Evolutionary conservation across 2,113 vertebrate genomes (phyloP), one percentile per base, ranked within the genome.

Genomic region (Platichthys stellatus): DNA sequence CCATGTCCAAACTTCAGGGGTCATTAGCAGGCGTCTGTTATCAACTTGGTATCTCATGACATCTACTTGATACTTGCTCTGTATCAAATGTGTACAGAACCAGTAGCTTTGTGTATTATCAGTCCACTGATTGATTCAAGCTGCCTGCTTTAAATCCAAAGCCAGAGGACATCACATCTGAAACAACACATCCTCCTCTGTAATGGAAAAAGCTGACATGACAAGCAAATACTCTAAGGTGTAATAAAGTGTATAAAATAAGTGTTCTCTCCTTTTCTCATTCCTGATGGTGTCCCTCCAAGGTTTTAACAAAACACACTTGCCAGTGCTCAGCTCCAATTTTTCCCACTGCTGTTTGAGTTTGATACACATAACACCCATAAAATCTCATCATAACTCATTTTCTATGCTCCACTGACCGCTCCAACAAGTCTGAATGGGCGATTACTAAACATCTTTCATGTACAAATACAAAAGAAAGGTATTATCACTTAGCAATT

Each of bases 181-280:
- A 31, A 31, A 31, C 31, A 31, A 31, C 31, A 31, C 31, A 31
- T 6, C 31, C 31, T 7, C 31, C 31, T 70, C 43, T 70, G 23
- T 58, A 63, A 56, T 12, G 4, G n/a, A 51, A 69, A 63, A 72
- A 38, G 15, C 56, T 67, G 61, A 80, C 13, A 63, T 60, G 73
- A 77, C 76, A 74, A 57, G 31, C 31, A 9, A 43, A 69, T 75
- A 86, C 82, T 82, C 69, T 5, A 75, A 75, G 60, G 63, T 4
- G 6, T 68, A 47, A 59, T 72, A 45, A 61, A 72, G 38, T 68
- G 31, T 31, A 31, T 31, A 31, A 31, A 31, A 31, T 31, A 31
- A 63, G 51, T 63, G 35, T 38, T 49, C 54, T 31, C 62, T 24
- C 54, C 17, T 56, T 38, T 18, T 7, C 13, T 78, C 62, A 53